Conservation (phyloP, 2,888 invertebrate genomes). For the Tetheella fluctuosa region DNA sequence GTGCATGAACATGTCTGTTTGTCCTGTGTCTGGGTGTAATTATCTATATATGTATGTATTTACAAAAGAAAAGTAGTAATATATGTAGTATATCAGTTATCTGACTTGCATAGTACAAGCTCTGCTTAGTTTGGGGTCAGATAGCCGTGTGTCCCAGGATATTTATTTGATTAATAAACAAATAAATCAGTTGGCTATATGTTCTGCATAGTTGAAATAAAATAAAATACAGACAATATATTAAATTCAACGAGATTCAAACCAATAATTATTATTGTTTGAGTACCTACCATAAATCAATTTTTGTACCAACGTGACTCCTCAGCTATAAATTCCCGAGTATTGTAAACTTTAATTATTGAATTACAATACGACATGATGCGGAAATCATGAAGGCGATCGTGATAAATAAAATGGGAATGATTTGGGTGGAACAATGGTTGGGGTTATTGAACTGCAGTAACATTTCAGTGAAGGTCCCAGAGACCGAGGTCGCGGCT, state of each 20-base stretch:
- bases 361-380: constrained; percentile 69
- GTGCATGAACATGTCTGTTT: too few species aligned
- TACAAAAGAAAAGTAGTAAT: too few species aligned
- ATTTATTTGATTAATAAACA: background rate
- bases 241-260: constrained; percentile 12
- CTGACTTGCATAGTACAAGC: too few species aligned
- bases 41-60: too few species aligned
- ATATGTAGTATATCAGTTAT: too few species aligned
- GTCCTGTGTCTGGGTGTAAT: too few species aligned
- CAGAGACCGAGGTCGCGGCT: constrained; percentile 68
- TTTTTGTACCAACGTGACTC: constrained; percentile 31
- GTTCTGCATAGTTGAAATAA: background rate
- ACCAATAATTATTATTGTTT: constrained; percentile 41
- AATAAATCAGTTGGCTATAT: background rate
- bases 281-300: constrained; percentile 53
- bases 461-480: constrained; percentile 82
- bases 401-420: constrained; percentile 76
- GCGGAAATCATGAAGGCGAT: constrained; percentile 77
- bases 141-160: too few species aligned
- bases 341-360: constrained; percentile 69
- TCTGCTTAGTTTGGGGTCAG: too few species aligned
- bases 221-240: background rate
- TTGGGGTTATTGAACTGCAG: constrained; percentile 71
- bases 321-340: constrained; percentile 55
- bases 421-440: constrained; percentile 75